phyloP scores from a whole-genome alignment of 2,797 vertebrate species.

The Enteromius afrohamiltoni region DNA sequence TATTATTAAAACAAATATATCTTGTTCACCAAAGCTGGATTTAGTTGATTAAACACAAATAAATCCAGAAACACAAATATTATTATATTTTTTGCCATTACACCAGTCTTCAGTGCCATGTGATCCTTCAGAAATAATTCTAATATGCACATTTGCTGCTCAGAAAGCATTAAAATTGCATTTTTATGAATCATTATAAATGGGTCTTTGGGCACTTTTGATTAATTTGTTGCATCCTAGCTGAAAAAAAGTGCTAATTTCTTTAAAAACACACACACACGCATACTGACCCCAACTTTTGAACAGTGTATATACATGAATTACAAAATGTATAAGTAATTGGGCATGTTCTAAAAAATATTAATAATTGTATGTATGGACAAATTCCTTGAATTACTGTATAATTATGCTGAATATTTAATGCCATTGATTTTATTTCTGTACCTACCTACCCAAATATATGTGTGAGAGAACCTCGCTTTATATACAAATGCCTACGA shows the following conservation, averaged over 20 bases:
- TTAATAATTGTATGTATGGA: too few species aligned
- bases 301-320: not conserved
- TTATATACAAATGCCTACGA: not conserved
- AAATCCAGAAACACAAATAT: not conserved
- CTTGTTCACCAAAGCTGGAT: not conserved
- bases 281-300: not conserved
- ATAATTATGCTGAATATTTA: not conserved
- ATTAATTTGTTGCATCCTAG: not conserved
- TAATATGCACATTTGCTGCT: not conserved
- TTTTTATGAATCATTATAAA: not conserved
- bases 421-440: not conserved
- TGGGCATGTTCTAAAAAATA: not conserved
- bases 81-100: not conserved
- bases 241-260: not conserved
- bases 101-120: not conserved
- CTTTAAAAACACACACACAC: not conserved
- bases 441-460: not conserved
- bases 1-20: not conserved
- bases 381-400: not conserved
- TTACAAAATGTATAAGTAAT: not conserved
- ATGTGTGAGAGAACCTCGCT: not conserved
- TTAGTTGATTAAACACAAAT: not conserved
- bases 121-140: not conserved
- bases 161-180: not conserved
- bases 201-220: not conserved